A percentile compares a stretch with the other conserved stretches of the same genome.
phyloP scores from a whole-genome alignment of 2,113 vertebrate species.

The Gallinago jamesoni region DNA sequence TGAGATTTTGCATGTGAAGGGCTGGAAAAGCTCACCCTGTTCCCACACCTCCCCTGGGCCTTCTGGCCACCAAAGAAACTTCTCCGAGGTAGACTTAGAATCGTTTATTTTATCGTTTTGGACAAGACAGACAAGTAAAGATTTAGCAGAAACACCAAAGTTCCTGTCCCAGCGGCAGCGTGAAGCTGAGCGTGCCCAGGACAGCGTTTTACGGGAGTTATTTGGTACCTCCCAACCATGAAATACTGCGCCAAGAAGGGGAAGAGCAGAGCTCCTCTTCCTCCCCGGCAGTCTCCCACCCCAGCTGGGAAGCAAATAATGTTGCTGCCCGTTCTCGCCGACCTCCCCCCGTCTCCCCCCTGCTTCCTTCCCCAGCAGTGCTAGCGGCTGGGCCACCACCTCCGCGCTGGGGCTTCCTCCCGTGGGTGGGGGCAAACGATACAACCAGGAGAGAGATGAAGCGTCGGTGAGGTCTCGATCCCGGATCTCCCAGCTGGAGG shows the following conservation, averaged over 20 bases:
- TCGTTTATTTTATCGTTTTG: conserved; percentile 35
- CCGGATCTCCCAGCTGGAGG: background rate
- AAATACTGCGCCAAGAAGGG: background rate
- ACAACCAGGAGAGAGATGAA: background rate
- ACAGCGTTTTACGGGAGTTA: conserved; percentile 42
- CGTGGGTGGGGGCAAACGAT: fast-evolving
- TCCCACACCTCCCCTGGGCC: background rate
- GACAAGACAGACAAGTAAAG: background rate
- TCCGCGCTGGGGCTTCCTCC: fast-evolving
- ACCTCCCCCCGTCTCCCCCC: background rate
- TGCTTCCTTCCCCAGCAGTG: background rate
- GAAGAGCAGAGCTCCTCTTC: background rate
- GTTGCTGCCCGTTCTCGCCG: fast-evolving
- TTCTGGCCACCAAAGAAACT: background rate
- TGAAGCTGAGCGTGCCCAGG: background rate
- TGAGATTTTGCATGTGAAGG: background rate
- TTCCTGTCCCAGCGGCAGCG: background rate
- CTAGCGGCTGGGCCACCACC: background rate
- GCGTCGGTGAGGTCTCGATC: fast-evolving
- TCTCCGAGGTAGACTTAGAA: background rate
- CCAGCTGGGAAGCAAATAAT: background rate
- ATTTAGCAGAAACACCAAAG: conserved; percentile 24
- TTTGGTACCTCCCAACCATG: conserved; percentile 61
- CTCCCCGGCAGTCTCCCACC: background rate
- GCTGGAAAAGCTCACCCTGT: background rate